Evolutionary conservation across 1,140 invertebrate species (phyloP), one percentile per base, ranked within the genome.

Genomic region (Himalopsyche phryganea): DNA sequence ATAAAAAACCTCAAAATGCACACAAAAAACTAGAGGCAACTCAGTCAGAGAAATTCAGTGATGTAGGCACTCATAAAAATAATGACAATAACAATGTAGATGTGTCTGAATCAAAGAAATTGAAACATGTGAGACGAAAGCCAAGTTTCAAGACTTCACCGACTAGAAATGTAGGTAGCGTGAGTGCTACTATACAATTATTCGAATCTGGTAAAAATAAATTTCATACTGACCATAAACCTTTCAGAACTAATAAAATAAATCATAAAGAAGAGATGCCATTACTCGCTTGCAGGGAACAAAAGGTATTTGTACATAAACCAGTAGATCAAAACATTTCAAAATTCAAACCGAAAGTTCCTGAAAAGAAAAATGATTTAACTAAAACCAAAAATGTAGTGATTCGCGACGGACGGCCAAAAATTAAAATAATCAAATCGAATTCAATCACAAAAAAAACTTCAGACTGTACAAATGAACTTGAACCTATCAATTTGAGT

Each of bases 101-200:
- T 45, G 47, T 58, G 33, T 33, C 45, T 15, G 63, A 67, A 64
- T 14, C 58, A 35, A 52, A 62, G 13, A 69, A 66, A 63, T 41
- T 61, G 3, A 58, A 52, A 51, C 64, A 65, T 36, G 50, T 60
- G 41, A 67, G 71, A 61, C 69, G 44, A 50, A 73, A 68, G 50
- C 53, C 61, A 2, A 63, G 50, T 36, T 59, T 51, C 13, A 63
- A 63, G 54, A 57, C 53, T 15, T 52, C 49, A 41, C 48, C 49
- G 6, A 58, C 38, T 17, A 45, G 54, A 48, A 41, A 60, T 50
- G 35, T 50, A 2, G 53, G 45, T 19, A 58, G 19, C 41, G 62
- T 64, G 10, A 48, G 58, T 33, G 58, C 62, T 10, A 42, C 58
- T 11, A 60, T 64, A 35, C 58, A 64, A 42, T 60, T 57, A 32